These are phyloP conservation scores for Malaclemys terrapin DNA, from an alignment of 2,113 vertebrate species.

Conservation along the genomic window DNA sequence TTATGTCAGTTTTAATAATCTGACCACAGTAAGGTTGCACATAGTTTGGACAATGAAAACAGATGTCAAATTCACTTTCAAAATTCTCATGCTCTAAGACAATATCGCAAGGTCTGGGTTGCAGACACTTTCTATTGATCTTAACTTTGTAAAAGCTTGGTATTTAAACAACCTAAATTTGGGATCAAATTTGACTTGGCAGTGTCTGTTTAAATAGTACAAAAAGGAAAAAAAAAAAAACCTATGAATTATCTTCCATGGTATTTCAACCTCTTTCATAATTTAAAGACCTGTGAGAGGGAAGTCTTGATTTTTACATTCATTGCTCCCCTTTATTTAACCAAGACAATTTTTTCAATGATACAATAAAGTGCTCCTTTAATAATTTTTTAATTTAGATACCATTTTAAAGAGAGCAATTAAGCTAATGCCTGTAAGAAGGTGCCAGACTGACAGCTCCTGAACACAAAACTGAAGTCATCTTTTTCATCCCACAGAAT, in stretches of 20 bases:
- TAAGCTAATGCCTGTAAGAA: background rate
- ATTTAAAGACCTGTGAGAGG: too few species aligned
- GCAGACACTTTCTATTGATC: background rate
- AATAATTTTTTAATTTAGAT: background rate
- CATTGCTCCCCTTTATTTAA: background rate
- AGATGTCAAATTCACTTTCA: background rate
- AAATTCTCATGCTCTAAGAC: background rate
- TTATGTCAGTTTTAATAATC: background rate
- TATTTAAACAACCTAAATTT: background rate
- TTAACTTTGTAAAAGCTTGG: background rate
- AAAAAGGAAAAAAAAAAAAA: background rate
- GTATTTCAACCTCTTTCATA: background rate
- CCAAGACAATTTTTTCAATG: background rate
- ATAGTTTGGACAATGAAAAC: background rate
- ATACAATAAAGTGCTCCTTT: background rate
- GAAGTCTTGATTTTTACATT: background rate
- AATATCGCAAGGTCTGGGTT: background rate
- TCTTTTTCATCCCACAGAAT: background rate
- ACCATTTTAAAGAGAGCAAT: too few species aligned
- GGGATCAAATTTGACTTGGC: background rate
- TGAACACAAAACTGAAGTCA: background rate
- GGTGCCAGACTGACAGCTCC: background rate
- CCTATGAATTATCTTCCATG: background rate
- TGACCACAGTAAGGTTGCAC: background rate
- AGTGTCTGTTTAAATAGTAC: background rate